Conservation (phyloP, 2,888 invertebrate species). For the Hartigia nigra region DNA sequence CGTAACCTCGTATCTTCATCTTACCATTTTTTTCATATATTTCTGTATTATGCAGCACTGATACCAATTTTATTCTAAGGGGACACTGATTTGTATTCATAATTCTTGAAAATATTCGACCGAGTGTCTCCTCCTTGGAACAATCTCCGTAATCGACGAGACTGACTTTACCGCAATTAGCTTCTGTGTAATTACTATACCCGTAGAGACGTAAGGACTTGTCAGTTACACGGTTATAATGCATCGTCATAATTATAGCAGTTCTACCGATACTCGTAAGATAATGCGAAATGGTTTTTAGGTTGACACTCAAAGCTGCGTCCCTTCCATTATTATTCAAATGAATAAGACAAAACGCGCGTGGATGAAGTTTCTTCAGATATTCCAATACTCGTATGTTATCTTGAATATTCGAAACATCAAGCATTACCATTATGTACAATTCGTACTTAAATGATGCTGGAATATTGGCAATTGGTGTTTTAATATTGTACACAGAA, state of each 20-base stretch:
- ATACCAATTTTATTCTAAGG: neutral
- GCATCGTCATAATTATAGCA: neutral
- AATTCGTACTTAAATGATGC: neutral
- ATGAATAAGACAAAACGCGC: neutral
- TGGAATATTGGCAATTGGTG: neutral
- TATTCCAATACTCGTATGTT: neutral
- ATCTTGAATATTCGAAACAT: neutral
- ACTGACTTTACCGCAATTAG: neutral
- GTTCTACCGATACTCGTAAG: neutral
- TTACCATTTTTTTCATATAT: neutral
- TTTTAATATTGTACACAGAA: neutral
- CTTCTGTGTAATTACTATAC: neutral
- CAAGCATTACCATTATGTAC: neutral
- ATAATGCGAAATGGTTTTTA: neutral
- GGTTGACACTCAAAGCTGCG: neutral
- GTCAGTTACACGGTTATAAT: neutral
- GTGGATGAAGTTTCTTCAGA: neutral
- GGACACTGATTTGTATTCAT: neutral
- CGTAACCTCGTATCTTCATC: neutral
- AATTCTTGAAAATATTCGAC: neutral
- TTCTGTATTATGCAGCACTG: neutral
- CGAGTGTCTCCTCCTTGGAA: neutral
- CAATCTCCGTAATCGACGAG: constrained; percentile 9
- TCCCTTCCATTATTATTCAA: neutral
- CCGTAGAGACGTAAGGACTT: neutral